Conservation (phyloP, 2,113 vertebrate species). For the Corythornis vintsioides region DNA sequence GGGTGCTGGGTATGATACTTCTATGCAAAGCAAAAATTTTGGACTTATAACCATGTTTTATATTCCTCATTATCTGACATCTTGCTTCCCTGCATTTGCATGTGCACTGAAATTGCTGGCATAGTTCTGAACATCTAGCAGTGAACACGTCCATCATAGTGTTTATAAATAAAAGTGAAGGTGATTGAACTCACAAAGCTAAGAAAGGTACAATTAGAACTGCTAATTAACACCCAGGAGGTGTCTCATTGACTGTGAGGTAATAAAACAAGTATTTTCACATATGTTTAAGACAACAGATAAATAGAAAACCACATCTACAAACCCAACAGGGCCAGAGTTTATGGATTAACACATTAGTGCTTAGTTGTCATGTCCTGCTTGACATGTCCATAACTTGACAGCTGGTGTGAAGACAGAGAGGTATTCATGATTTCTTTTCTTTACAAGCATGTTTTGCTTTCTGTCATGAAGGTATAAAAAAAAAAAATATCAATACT, state of each 20-base stretch:
- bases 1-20: background rate
- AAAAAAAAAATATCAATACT: background rate
- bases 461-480: background rate
- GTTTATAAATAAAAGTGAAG: background rate
- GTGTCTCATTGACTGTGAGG: background rate
- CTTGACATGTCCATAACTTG: background rate
- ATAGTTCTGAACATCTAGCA: background rate
- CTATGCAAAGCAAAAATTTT: background rate
- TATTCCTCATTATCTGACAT: background rate
- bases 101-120: background rate
- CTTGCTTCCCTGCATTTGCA: background rate
- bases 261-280: background rate
- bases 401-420: background rate
- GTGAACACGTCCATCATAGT: background rate
- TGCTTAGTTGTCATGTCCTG: no score
- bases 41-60: background rate
- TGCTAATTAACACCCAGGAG: background rate
- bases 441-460: background rate
- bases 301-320: background rate
- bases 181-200: background rate
- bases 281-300: background rate
- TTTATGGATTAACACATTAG: background rate
- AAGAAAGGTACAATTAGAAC: background rate
- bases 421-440: background rate
- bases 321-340: background rate